phyloP scores from a whole-genome alignment of 2,797 vertebrate species.

The Chelon labrosus region DNA sequence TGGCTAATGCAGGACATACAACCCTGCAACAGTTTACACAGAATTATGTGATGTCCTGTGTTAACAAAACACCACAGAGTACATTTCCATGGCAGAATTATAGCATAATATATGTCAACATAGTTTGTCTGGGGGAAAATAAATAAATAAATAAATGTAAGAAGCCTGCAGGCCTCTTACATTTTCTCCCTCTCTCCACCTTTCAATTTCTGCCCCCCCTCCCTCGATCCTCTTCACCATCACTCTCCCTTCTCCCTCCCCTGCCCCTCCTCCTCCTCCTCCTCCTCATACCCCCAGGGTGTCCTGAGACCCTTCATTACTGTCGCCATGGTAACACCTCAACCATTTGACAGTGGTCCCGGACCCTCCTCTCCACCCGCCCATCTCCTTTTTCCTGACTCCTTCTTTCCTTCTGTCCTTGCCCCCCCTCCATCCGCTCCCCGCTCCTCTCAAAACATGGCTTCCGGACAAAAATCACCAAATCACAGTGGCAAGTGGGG shows the following conservation, averaged over 20 bases:
- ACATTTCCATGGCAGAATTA: slow-evolving; percentile 71
- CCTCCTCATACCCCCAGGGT: slow-evolving; percentile 77
- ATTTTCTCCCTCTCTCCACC: slow-evolving; percentile 69
- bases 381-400: slow-evolving; percentile 51
- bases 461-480: slow-evolving; percentile 85
- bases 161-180: slow-evolving; percentile 66
- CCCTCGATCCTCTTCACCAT: slow-evolving; percentile 64
- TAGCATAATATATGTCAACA: slow-evolving; percentile 76
- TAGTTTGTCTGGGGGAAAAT: slow-evolving; percentile 58
- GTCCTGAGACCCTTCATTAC: slow-evolving; percentile 88
- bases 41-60: slow-evolving; percentile 61
- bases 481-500: slow-evolving; percentile 82
- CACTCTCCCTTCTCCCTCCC: slow-evolving; percentile 64
- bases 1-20: slow-evolving; percentile 28
- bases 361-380: slow-evolving; percentile 66
- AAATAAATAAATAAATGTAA: slow-evolving; percentile 11
- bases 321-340: slow-evolving; percentile 86
- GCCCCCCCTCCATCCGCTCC: slow-evolving; percentile 41
- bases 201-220: slow-evolving; percentile 72
- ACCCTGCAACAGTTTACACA: slow-evolving; percentile 49
- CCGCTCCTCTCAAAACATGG: slow-evolving; percentile 78
- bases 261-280: slow-evolving; percentile 58
- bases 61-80: slow-evolving; percentile 68
- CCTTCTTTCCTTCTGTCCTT: slow-evolving; percentile 60
- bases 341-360: slow-evolving; percentile 83